Evolutionary conservation across 2,113 vertebrate genomes (phyloP), one percentile per base, ranked within the genome.

Genomic region (Oxyura jamaicensis): DNA sequence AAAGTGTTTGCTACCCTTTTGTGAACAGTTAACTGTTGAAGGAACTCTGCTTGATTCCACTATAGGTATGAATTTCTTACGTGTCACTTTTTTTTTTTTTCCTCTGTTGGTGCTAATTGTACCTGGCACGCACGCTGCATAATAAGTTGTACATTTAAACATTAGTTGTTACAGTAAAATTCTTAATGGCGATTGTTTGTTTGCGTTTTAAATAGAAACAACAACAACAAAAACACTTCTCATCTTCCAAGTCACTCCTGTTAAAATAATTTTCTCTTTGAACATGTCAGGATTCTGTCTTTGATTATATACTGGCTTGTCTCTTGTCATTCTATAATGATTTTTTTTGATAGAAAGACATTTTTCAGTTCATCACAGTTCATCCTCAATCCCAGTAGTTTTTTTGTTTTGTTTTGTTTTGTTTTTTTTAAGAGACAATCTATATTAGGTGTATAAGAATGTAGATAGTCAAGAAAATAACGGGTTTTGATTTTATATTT

Each of bases 251-350:
- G 86, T 95, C 79, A 10, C 63, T 71, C 75, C 81, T 91, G 91
- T 80, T 96, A 88, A 72, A 83, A 59, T 90, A 65, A 88, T 95
- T 91, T 93, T 81, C 85, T 53, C 72, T 94, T 90, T 90, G 85
- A 95, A 91, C 6, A 2, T 82, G 86, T 95, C 94, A 95, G 86
- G 85, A 88, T 95, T 91, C 79, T 95, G 76, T 75, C 93, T 89
- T 93, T 93, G 94, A 96, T 95, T 93, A 83, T 78, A 91, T n/a
- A 81, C 90, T 46, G 83, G 72, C 86, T 96, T 90, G 88, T 93
- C 93, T 96, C 90, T 86, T 91, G 91, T 96, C 91, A 80, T 78
- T 92, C 82, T 87, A 75, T 92, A 91, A 72, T 71, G 55, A 53
- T 41, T 55, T 73, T 52, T 55, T 52, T 41, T 1, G 16, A 73